These are phyloP conservation scores for Coreoperca whiteheadi DNA, from an alignment of 2,113 vertebrate genomes.

Conservation along the genomic window DNA sequence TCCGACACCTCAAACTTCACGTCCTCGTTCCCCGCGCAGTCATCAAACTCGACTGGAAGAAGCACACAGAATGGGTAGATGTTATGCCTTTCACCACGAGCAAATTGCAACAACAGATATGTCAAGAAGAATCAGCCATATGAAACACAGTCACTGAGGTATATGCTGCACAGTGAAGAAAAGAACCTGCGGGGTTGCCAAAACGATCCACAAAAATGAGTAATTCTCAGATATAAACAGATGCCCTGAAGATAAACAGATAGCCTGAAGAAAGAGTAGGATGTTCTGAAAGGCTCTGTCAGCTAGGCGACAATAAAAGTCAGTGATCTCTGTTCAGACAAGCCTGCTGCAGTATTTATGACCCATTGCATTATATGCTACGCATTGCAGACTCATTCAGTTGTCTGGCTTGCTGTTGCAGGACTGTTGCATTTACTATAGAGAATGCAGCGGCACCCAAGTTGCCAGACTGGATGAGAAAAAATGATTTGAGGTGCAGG, in stretches of 20 bases:
- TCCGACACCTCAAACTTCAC: slow-evolving; percentile 91
- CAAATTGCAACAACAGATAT: slow-evolving; percentile 14
- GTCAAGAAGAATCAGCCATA: background rate
- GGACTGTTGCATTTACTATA: slow-evolving; percentile 1
- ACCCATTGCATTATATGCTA: background rate
- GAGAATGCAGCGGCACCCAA: background rate
- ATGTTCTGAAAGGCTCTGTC: slow-evolving; percentile 39
- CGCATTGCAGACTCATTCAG: slow-evolving; percentile 4
- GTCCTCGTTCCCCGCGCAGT: slow-evolving; percentile 91
- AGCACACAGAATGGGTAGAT: slow-evolving; percentile 18
- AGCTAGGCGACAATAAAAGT: slow-evolving; percentile 30
- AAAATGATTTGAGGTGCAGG: slow-evolving; percentile 1
- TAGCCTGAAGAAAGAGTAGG: slow-evolving; percentile 38
- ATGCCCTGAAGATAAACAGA: slow-evolving; percentile 49
- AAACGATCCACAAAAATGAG: slow-evolving; percentile 33
- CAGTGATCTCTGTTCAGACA: slow-evolving; percentile 36
- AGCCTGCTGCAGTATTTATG: slow-evolving; percentile 50
- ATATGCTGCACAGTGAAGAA: background rate
- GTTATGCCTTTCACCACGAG: background rate
- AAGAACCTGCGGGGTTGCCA: slow-evolving; percentile 6
- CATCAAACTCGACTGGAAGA: slow-evolving; percentile 91
- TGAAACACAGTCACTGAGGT: slow-evolving; percentile 20
- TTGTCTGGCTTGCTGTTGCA: slow-evolving; percentile 18
- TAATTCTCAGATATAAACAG: slow-evolving; percentile 27
- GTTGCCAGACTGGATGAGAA: background rate